These are phyloP conservation scores for Naso thynnoides DNA, from an alignment of 2,797 vertebrate species.

Conservation along the genomic window DNA sequence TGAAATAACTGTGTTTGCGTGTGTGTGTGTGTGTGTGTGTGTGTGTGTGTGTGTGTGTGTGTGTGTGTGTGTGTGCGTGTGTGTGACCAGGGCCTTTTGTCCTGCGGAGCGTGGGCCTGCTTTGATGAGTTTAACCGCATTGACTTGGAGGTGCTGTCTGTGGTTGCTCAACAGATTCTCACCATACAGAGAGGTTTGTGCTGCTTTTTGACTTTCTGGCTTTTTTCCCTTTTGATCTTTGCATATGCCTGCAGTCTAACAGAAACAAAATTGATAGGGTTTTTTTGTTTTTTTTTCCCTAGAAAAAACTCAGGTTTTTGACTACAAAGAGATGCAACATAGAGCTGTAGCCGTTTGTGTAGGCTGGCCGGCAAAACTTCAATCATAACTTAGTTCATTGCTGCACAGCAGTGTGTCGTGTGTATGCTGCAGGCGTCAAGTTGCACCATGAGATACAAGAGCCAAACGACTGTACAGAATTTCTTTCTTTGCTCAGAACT, in stretches of 20 bases:
- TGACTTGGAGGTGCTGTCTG: conserved; percentile 95
- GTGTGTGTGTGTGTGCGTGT: conserved; percentile 18
- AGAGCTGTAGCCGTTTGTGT: conserved; percentile 44
- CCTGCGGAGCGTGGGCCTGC: conserved; percentile 94
- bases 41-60: conserved; percentile 19
- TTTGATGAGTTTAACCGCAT: conserved; percentile 97
- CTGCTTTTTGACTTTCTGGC: neutral
- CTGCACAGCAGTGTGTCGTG: conserved; percentile 17
- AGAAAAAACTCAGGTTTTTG: conserved; percentile 29
- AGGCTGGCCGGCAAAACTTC: conserved; percentile 40
- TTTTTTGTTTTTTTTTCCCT: conserved; percentile 11
- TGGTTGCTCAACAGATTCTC: conserved; percentile 96
- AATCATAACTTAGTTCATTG: conserved; percentile 43
- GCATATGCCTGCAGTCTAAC: conserved; percentile 24
- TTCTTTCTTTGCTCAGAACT: conserved; percentile 14
- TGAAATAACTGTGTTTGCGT: conserved; percentile 13
- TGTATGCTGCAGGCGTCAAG: neutral
- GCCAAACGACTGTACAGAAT: neutral
- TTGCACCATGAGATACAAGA: conserved; percentile 18
- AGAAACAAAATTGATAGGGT: conserved; percentile 25
- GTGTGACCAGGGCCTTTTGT: conserved; percentile 88
- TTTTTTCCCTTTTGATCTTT: conserved; percentile 38
- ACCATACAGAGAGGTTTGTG: conserved; percentile 93
- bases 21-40: conserved; percentile 22
- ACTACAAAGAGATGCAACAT: conserved; percentile 38